Percentiles rank a stretch among this genome's conserved stretches.
Conservation (phyloP, 1,140 invertebrate genomes). For the Drosophila busckii region DNA sequence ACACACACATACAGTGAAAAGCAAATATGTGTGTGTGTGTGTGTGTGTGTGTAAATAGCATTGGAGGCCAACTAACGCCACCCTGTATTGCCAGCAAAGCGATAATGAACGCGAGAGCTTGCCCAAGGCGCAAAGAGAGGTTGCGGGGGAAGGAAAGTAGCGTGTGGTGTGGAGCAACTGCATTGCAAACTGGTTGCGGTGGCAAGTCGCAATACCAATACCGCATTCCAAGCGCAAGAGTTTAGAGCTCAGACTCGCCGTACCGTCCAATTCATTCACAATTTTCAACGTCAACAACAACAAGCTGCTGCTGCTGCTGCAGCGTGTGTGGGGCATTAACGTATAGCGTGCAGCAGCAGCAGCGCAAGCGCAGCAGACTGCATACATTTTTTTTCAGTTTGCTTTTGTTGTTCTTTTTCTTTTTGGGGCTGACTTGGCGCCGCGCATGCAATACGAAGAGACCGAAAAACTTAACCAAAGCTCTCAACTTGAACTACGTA, state of each 20-base stretch:
- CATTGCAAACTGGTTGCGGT: slow-evolving; percentile 62
- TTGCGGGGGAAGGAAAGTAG: not conserved
- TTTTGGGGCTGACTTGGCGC: slow-evolving; percentile 29
- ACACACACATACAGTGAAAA: not conserved
- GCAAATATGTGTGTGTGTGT: not conserved
- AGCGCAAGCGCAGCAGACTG: slow-evolving; percentile 19
- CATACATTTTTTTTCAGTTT: slow-evolving; percentile 45
- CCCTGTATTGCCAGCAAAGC: slow-evolving; percentile 58
- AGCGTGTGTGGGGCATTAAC: slow-evolving; percentile 31
- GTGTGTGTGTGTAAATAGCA: slow-evolving; percentile 5
- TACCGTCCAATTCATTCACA: slow-evolving; percentile 73
- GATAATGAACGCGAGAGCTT: slow-evolving; percentile 52
- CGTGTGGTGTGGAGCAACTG: not conserved
- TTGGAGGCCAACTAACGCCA: slow-evolving; percentile 55
- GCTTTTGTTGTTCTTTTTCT: slow-evolving; percentile 1
- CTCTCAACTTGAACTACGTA: not conserved
- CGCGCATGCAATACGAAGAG: slow-evolving; percentile 53
- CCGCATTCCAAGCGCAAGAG: slow-evolving; percentile 67
- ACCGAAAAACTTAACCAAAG: too few relatives aligned
- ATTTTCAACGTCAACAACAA: slow-evolving; percentile 45
- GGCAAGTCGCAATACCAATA: slow-evolving; percentile 63
- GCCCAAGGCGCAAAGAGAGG: not conserved
- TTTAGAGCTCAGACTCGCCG: slow-evolving; percentile 55
- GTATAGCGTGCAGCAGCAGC: not conserved
- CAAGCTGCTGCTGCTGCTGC: slow-evolving; percentile 9